Evolutionary conservation across 2,797 vertebrate genomes (phyloP).

Genomic region (Typhlichthys subterraneus): DNA sequence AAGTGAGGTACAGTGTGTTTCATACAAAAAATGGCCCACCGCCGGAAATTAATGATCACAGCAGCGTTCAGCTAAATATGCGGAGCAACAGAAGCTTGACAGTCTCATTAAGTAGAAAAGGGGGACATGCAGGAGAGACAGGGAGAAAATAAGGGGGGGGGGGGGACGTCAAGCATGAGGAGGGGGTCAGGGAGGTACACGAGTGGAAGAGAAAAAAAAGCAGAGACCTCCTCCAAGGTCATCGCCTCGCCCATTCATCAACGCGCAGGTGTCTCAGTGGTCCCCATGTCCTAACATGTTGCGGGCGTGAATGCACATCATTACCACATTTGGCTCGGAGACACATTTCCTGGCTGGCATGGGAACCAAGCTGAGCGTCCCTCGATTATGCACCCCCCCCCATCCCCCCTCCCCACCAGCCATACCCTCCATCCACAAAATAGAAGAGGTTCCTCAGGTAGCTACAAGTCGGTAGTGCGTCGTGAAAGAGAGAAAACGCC

Average conservation of each 20-base stretch:
- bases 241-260: conserved; percentile 45
- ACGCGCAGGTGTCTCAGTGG: conserved; percentile 27
- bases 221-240: conserved; percentile 43
- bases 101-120: conserved; percentile 19
- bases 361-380: conserved; percentile 40
- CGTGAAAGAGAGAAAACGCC: conserved; percentile 59
- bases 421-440: conserved; percentile 23
- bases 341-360: conserved; percentile 29
- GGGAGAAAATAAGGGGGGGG: conserved; percentile 16
- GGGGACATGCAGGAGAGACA: conserved; percentile 8
- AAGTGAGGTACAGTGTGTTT: conserved; percentile 9
- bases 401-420: too few species aligned
- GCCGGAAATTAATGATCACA: conserved; percentile 6
- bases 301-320: conserved; percentile 31
- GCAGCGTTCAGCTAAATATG: conserved; percentile 14
- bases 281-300: conserved; percentile 14
- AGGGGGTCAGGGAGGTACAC: neutral
- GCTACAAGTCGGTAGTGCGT: conserved; percentile 40
- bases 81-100: conserved; percentile 7
- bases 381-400: conserved; percentile 39
- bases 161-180: conserved; percentile 13
- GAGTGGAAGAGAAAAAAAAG: conserved; percentile 21
- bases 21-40: conserved; percentile 1
- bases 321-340: conserved; percentile 24
- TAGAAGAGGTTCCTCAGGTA: conserved; percentile 32